Percentiles rank a stretch among this genome's conserved stretches.
These are phyloP conservation scores for Cottoperca gobio DNA, from an alignment of 2,797 vertebrate genomes.

Conservation along the genomic window DNA sequence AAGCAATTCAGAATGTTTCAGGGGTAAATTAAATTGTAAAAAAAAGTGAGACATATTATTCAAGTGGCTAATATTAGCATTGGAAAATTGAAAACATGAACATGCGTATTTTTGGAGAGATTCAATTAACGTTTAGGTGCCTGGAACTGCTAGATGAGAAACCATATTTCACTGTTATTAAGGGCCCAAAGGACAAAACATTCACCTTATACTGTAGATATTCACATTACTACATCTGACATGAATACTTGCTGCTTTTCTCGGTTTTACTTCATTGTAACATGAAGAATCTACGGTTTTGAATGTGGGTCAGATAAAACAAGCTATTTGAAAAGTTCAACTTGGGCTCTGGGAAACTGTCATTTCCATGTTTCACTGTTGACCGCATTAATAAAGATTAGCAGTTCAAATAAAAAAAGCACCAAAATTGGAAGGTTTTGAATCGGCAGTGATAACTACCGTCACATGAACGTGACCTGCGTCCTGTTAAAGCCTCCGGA, in stretches of 20 bases:
- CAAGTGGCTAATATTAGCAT: constrained; percentile 18
- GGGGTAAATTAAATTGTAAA: constrained; percentile 20
- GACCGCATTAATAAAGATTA: neutral
- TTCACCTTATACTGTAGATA: neutral
- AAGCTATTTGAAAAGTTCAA: neutral
- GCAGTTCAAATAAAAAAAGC: neutral
- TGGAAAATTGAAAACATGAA: constrained; percentile 13
- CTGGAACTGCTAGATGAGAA: neutral
- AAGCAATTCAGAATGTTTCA: constrained; percentile 43
- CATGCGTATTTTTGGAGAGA: constrained; percentile 9
- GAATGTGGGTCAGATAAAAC: neutral
- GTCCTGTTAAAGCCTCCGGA: constrained; percentile 21
- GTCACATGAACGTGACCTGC: constrained; percentile 14
- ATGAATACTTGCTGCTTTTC: neutral
- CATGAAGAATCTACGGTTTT: neutral
- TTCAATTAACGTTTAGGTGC: neutral
- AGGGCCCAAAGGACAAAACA: neutral
- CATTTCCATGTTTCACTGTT: neutral
- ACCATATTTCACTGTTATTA: neutral
- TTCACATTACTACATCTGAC: neutral
- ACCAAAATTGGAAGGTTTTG: neutral
- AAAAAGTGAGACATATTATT: constrained; percentile 13
- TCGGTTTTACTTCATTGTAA: neutral
- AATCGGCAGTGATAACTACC: neutral
- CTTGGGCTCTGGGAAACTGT: neutral